These are phyloP conservation scores for Oryzias woworae DNA, from an alignment of 2,113 vertebrate genomes.

Conservation along the genomic window DNA sequence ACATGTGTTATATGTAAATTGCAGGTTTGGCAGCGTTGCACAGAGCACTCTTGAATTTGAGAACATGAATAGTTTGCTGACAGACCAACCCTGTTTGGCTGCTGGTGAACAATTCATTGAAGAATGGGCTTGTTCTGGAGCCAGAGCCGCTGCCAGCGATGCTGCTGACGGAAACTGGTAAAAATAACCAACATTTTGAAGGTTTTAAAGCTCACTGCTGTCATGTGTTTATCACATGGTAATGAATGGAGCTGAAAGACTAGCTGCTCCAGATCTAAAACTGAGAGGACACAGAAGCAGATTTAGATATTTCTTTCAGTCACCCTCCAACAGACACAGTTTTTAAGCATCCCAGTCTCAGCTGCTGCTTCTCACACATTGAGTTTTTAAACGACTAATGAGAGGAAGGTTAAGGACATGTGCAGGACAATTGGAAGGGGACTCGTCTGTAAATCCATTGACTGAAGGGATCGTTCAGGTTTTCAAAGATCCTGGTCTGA, in stretches of 20 bases:
- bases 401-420: too few species aligned
- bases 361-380: too few species aligned
- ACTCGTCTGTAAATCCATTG: too few species aligned
- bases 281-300: not conserved
- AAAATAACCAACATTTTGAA: not conserved
- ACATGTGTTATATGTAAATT: constrained; percentile 18
- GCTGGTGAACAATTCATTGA: constrained; percentile 1
- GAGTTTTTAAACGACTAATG: too few species aligned
- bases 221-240: not conserved
- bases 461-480: too few species aligned
- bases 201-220: constrained; percentile 4
- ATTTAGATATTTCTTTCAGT: not conserved
- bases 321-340: too few species aligned
- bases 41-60: constrained; percentile 15
- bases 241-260: not conserved
- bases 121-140: not conserved
- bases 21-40: constrained; percentile 6
- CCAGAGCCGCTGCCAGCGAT: not conserved
- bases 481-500: too few species aligned
- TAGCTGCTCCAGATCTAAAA: not conserved
- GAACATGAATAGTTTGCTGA: constrained; percentile 4
- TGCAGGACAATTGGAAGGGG: too few species aligned
- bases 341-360: too few species aligned
- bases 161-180: not conserved
- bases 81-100: not conserved